Percentiles rank a stretch among this genome's conserved stretches.
phyloP scores from a whole-genome alignment of 2,113 vertebrate genomes.

The Noctilio leporinus region DNA sequence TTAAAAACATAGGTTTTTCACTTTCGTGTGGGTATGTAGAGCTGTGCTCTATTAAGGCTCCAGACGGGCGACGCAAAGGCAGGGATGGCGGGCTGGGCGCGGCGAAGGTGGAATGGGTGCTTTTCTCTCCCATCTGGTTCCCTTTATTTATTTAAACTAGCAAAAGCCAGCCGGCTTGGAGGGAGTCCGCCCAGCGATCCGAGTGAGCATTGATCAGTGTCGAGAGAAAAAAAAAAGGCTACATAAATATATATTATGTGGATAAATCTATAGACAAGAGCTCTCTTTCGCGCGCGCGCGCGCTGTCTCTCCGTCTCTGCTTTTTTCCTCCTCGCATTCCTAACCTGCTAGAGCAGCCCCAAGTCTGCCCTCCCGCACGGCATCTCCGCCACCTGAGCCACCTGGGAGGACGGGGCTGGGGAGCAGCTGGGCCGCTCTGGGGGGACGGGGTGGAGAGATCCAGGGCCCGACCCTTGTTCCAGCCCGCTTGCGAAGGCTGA shows the following conservation, averaged over 20 bases:
- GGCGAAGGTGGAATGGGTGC: constrained; percentile 64
- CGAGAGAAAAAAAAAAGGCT: constrained; percentile 59
- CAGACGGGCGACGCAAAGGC: constrained; percentile 62
- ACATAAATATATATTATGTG: constrained; percentile 71
- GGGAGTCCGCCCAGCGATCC: constrained; percentile 45
- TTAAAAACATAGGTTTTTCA: constrained; percentile 63
- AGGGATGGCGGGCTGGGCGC: constrained; percentile 68
- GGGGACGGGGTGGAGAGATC: not conserved
- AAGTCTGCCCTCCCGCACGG: not conserved
- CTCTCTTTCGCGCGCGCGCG: constrained; percentile 5
- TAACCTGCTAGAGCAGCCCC: constrained; percentile 58
- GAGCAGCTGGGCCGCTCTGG: not conserved
- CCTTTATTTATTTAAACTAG: constrained; percentile 67
- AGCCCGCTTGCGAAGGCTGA: constrained; percentile 20
- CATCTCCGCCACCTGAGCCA: constrained; percentile 11
- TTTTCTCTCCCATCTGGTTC: constrained; percentile 63
- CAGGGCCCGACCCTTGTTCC: not conserved
- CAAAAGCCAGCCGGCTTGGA: constrained; percentile 56
- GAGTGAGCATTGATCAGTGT: constrained; percentile 66
- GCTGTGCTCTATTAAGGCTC: constrained; percentile 48
- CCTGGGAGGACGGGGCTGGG: constrained; percentile 34
- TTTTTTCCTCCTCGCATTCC: constrained; percentile 17
- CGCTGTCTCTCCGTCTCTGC: not conserved
- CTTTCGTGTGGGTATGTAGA: constrained; percentile 46
- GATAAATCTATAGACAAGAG: constrained; percentile 67